phyloP scores from a whole-genome alignment of 2,113 vertebrate genomes.

The human (Homo sapiens) region DNA sequence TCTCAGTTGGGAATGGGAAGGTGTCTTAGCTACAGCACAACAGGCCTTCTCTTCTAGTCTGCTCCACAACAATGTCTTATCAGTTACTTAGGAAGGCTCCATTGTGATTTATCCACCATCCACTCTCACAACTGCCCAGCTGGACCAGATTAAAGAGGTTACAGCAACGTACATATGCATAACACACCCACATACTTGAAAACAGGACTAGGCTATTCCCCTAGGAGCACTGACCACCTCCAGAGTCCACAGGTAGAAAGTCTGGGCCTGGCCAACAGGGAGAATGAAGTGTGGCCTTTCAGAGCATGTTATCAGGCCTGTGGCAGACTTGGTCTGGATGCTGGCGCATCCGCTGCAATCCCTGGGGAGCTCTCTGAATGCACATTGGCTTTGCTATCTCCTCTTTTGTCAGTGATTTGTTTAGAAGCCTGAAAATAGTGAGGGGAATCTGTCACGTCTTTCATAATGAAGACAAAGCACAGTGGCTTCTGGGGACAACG shows the following conservation, averaged over 20 bases:
- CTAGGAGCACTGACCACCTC: not conserved
- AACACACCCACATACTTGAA: not conserved
- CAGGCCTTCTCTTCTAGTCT: not conserved
- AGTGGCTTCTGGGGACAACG: not conserved
- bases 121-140: not conserved
- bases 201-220: not conserved
- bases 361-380: not conserved
- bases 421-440: not conserved
- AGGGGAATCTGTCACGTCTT: not conserved
- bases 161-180: not conserved
- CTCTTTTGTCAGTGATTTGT: not conserved
- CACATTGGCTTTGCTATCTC: not conserved
- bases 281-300: not conserved
- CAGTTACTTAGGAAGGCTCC: not conserved
- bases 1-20: not conserved
- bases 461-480: slow-evolving; percentile 1
- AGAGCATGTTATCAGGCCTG: not conserved
- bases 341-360: not conserved
- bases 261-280: not conserved
- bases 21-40: not conserved
- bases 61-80: not conserved
- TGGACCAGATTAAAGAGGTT: not conserved
- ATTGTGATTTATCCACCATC: not conserved
- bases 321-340: not conserved
- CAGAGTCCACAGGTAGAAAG: not conserved